phyloP scores from a whole-genome alignment of 2,888 invertebrate genomes.

The Rhagium mordax region DNA sequence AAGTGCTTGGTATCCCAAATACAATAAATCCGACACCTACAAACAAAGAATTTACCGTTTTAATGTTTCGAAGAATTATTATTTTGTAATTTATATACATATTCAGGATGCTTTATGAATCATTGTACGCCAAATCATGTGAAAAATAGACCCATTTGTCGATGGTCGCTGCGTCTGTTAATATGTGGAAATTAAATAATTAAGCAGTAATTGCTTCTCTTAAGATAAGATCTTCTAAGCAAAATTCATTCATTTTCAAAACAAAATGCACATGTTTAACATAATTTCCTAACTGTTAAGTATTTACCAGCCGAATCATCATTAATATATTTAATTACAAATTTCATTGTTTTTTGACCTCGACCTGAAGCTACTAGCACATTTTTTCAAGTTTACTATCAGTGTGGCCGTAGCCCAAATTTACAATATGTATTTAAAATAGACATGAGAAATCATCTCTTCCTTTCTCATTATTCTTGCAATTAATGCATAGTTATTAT shows the following conservation, averaged over 20 bases:
- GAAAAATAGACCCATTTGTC: no score
- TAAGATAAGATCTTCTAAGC: neutral
- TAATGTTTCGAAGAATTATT: no score
- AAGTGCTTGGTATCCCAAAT: no score
- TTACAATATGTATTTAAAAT: neutral
- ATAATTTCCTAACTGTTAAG: conserved; percentile 16
- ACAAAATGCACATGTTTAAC: neutral
- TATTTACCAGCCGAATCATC: neutral
- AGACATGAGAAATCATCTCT: conserved; percentile 18
- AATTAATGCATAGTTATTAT: conserved; percentile 2
- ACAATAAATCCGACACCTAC: no score
- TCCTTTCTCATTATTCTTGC: conserved; percentile 5
- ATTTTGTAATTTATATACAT: no score
- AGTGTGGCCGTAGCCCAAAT: conserved; percentile 26
- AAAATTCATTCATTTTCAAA: neutral
- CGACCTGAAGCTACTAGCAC: neutral
- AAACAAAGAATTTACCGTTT: no score
- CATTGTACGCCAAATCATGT: no score
- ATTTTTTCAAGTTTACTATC: conserved; percentile 22
- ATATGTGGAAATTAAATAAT: neutral
- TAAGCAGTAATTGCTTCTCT: neutral
- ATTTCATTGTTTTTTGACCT: conserved; percentile 24
- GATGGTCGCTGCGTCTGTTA: neutral
- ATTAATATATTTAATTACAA: conserved; percentile 10
- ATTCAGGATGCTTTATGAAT: no score